Base-by-base conservation (phyloP, 2,113 vertebrate genomes). In the Lanius collurio region DNA sequence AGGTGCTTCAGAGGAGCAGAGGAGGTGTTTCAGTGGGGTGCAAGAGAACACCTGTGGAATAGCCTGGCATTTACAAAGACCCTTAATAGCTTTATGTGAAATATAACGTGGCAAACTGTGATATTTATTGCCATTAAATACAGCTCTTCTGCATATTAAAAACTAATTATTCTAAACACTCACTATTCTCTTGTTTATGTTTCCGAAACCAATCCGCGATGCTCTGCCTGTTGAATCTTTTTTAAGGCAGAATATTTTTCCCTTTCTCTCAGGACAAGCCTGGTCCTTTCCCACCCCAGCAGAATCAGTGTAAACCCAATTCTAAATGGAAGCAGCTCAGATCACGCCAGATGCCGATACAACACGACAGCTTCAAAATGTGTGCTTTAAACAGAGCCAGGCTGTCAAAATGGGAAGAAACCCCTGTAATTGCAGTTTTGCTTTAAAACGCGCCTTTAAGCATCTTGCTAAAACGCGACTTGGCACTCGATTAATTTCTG, bases 401-500 rank as follows among this genome's bases (percentile, higher is more conserved):
- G 10, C 31, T 37, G 56, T 33, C 57, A 37, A 15, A 75, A 21
- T 0, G 1, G 3, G 42, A 15, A 19, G 12, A 39, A 69, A 6
- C 7, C 31, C 3, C 27, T 7, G 10, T 6, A 9, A 22, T 35
- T 6, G 8, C 44, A 23, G 21, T 2, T 55, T 14, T 13, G 30
- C 46, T 53, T 31, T 22, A 19, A 62, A 50, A 15, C 0, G 19
- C 2, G 3, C 37, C 50, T 30, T 26, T 6, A 0, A 8, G 41
- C 69, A 21, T 30, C 68, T 19, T 6, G 15, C 37, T 31, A 1
- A 42, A 44, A 4, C 11, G 4, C 2, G 1, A 13, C 37, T 70
- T 2, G 35, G 30, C 47, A 1, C 42, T 62, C 18, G 1, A 0
- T 16, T 3, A 1, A 0, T 30, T 47, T 3, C 6, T 7, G 1